Conservation (phyloP, 2,888 invertebrate genomes). For the Drosophila kanekoi region DNA sequence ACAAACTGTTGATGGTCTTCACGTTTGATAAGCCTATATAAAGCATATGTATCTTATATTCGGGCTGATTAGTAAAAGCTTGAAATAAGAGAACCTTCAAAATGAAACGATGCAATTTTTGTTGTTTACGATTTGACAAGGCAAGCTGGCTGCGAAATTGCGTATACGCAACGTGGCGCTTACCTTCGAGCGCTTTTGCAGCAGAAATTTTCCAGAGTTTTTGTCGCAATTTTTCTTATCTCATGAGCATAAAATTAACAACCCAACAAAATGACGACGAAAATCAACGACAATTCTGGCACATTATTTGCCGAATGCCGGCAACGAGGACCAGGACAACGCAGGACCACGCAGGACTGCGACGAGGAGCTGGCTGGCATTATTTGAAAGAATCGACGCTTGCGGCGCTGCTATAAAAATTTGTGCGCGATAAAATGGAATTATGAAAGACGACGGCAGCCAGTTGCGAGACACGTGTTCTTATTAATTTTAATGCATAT, state of each 20-base stretch:
- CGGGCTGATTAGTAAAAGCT: not conserved
- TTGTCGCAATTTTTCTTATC: constrained; percentile 71
- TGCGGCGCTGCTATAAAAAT: constrained; percentile 74
- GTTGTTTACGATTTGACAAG: constrained; percentile 15
- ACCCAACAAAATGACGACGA: constrained; percentile 68
- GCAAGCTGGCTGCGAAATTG: constrained; percentile 6
- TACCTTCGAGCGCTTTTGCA: constrained; percentile 39
- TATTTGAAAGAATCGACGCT: constrained; percentile 77
- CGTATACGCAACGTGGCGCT: constrained; percentile 3
- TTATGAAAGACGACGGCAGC: constrained; percentile 58
- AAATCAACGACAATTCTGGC: constrained; percentile 59
- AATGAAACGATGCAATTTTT: constrained; percentile 11
- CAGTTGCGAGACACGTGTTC: constrained; percentile 68
- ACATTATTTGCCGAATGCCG: constrained; percentile 32
- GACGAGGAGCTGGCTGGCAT: constrained; percentile 26
- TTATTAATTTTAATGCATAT: constrained; percentile 80
- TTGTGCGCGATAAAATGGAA: constrained; percentile 78
- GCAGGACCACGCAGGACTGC: constrained; percentile 6
- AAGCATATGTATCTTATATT: not conserved
- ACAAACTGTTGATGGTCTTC: constrained; percentile 7
- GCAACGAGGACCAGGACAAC: not conserved
- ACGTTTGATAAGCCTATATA: constrained; percentile 2
- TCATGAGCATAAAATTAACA: constrained; percentile 74
- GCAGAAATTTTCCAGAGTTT: constrained; percentile 67
- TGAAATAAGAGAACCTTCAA: too few species aligned